phyloP scores from a whole-genome alignment of 2,113 vertebrate genomes.

The Bostrychus sinensis region DNA sequence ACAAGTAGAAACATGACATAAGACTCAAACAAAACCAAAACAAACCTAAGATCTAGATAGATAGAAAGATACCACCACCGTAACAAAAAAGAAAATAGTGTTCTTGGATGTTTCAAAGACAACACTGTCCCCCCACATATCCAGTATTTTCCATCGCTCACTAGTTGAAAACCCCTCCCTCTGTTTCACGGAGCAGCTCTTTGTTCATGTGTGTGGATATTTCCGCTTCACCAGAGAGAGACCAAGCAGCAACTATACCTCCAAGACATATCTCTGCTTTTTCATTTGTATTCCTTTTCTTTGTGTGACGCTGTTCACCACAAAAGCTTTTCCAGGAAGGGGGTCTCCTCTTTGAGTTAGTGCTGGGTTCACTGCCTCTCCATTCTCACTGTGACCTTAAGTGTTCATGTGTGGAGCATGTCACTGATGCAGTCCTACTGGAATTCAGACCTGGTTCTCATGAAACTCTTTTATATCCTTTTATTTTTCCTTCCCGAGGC shows the following conservation, averaged over 20 bases:
- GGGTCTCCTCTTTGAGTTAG: constrained; percentile 7
- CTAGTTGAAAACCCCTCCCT: constrained; percentile 5
- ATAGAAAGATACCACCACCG: neutral
- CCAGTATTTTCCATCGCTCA: constrained; percentile 6
- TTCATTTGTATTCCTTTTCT: constrained; percentile 13
- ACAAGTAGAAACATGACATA: no score
- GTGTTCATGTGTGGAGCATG: constrained; percentile 28
- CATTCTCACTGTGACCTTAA: constrained; percentile 31
- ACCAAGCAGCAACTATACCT: constrained; percentile 31
- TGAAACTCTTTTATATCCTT: neutral
- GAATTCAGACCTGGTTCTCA: neutral
- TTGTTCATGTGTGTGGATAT: constrained; percentile 47
- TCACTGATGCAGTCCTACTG: constrained; percentile 21
- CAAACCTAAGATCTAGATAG: no score
- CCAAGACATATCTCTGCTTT: constrained; percentile 37
- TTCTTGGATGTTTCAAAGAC: neutral
- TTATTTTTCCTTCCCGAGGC: constrained; percentile 1
- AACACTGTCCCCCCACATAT: neutral
- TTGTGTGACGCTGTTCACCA: constrained; percentile 2
- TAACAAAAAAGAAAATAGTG: no score
- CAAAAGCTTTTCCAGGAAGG: constrained; percentile 33
- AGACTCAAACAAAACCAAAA: no score
- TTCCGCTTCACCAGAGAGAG: constrained; percentile 46
- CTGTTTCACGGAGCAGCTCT: constrained; percentile 13
- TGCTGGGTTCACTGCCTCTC: constrained; percentile 40